Base-by-base conservation (phyloP, 2,888 invertebrate species). In the Dolichomitus sp. region DNA sequence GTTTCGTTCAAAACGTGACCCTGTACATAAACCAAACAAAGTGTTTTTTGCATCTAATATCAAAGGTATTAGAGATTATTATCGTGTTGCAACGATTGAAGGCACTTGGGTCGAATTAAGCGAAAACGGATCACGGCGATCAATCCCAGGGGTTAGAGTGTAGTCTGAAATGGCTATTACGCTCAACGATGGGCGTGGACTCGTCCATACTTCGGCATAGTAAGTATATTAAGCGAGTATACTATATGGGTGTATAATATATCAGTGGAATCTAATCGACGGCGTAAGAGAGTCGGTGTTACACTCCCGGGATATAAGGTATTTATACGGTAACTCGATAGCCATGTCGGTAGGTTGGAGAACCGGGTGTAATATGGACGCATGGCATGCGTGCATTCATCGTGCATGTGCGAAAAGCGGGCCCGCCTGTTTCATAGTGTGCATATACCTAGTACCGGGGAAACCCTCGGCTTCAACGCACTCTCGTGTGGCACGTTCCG, bases 241-340 rank as follows among this genome's bases (percentile, higher is more conserved):
- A 30, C 11, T 45, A 45, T 77, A 77, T 76, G 80, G 72, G 69
- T 76, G 78, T 75, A 82, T 81, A 82, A 83, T 82, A 69, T 81
- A 84, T 83, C 83, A 72, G 70, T 78, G 80, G 61, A 79, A 84
- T 81, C 78, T 84, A 85, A 86, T 86, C 86, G 85, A 76, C 76
- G 66, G 72, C 40, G 57, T 69, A 42, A 65, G 75, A 72, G 78
- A 65, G 84, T 84, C 84, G 85, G 74, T 83, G 85, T 85, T 85
- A 85, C 78, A 85, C 83, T 74, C 84, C 77, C 79, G 86, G 87
- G 86, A 87, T 88, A 80, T 85, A 84, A 87, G 88, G 87, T 87
- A 89, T 90, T 90, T 89, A 90, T 89, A 86, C 86, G 84, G 90
- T 89, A 91, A 90, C 87, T 85, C 86, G 90, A 90, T 89, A 90